These are phyloP conservation scores for Octopus sinensis DNA, from an alignment of 1,140 invertebrate genomes.

Conservation along the genomic window DNA sequence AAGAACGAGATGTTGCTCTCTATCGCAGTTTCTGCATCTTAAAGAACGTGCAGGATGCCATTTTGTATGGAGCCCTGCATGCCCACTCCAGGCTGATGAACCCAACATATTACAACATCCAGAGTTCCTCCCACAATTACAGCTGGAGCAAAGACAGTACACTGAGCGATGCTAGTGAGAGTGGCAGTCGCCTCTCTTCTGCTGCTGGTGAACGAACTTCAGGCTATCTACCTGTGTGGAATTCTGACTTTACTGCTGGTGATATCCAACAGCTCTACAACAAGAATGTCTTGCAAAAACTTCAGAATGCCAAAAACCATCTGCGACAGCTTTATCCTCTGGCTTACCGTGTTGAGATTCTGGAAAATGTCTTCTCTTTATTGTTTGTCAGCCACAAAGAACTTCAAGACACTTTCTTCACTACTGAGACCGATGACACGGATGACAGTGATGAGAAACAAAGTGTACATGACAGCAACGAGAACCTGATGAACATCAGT, in stretches of 20 bases:
- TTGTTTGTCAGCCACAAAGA: constrained; percentile 55
- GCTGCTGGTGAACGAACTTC: not conserved
- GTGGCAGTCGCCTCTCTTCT: not conserved
- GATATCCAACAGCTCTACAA: constrained; percentile 40
- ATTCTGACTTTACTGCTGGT: constrained; percentile 13
- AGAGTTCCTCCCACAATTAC: not conserved
- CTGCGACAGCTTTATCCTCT: constrained; percentile 52
- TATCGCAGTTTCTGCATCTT: constrained; percentile 50
- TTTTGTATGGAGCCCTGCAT: constrained; percentile 44
- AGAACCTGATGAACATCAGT: constrained; percentile 18
- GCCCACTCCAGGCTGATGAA: constrained; percentile 37
- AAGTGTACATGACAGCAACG: constrained; percentile 22
- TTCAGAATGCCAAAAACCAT: constrained; percentile 38
- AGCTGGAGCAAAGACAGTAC: constrained; percentile 11
- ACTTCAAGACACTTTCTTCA: constrained; percentile 38
- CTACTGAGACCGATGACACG: constrained; percentile 35
- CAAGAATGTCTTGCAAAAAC: constrained; percentile 39
- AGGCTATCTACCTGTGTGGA: not conserved
- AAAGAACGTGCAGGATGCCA: constrained; percentile 50
- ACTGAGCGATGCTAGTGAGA: constrained; percentile 13
- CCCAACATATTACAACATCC: constrained; percentile 23
- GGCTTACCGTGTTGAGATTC: constrained; percentile 54
- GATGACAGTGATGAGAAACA: constrained; percentile 36
- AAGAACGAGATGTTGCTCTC: constrained; percentile 47
- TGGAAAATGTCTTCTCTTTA: constrained; percentile 59